phyloP scores from a whole-genome alignment of 2,113 vertebrate species.

The Chloebia gouldiae region DNA sequence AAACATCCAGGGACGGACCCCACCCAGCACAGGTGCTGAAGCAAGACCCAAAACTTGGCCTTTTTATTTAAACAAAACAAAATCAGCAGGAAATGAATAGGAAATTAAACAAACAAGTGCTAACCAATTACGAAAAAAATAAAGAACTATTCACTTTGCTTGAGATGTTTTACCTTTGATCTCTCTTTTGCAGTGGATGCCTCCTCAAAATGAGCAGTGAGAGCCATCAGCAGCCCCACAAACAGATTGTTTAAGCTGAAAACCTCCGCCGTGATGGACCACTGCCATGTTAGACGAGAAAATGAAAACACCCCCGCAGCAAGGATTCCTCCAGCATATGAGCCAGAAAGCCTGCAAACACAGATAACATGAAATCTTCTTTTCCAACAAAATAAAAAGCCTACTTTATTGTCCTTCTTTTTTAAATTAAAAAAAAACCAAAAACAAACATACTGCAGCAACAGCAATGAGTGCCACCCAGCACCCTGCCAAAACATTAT shows the following conservation, averaged over 20 bases:
- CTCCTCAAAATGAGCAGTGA: constrained; percentile 81
- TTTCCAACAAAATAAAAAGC: constrained; percentile 70
- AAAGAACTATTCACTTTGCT: constrained; percentile 37
- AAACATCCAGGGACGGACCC: background rate
- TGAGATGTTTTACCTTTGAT: constrained; percentile 84
- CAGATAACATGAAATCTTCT: constrained; percentile 84
- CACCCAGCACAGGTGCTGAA: background rate
- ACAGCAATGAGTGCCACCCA: constrained; percentile 62
- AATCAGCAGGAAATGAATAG: accelerated
- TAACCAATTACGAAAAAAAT: background rate
- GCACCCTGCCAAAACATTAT: constrained; percentile 56
- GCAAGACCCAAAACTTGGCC: background rate
- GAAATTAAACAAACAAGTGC: background rate
- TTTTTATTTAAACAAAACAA: background rate
- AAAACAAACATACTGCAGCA: constrained; percentile 25
- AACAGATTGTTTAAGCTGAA: constrained; percentile 98
- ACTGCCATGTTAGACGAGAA: constrained; percentile 95
- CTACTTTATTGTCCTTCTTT: constrained; percentile 69
- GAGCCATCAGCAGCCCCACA: constrained; percentile 88
- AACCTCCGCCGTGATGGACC: constrained; percentile 94
- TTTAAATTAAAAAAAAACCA: background rate
- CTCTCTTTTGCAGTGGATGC: constrained; percentile 80
- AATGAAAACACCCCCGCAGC: constrained; percentile 91
- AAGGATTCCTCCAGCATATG: constrained; percentile 88
- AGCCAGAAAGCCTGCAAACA: constrained; percentile 88